phyloP scores from a whole-genome alignment of 2,113 vertebrate species.

The Pipra filicauda region DNA sequence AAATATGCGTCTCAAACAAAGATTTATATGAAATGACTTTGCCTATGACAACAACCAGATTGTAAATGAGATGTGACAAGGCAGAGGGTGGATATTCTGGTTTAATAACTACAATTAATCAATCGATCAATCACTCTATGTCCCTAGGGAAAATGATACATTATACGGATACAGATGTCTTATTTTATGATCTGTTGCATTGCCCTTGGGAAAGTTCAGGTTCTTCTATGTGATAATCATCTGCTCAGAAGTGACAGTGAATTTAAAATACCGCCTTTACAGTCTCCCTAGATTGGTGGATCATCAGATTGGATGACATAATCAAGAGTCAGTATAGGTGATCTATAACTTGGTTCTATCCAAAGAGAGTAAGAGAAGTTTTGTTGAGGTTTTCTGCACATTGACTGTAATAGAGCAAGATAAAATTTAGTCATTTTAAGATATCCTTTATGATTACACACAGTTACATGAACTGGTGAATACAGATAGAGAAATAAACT shows the following conservation, averaged over 20 bases:
- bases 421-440: not conserved
- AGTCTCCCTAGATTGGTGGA: not conserved
- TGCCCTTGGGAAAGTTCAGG: not conserved
- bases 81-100: slow-evolving; percentile 1
- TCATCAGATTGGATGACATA: not conserved
- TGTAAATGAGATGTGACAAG: slow-evolving; percentile 31
- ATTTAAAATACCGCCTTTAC: not conserved
- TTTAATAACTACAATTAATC: slow-evolving; percentile 39
- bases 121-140: not conserved
- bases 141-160: not conserved
- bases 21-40: not conserved
- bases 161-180: not conserved
- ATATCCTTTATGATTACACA: not conserved
- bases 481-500: not conserved
- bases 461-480: not conserved
- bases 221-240: not conserved
- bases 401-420: not conserved
- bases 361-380: not conserved
- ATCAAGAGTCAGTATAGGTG: not conserved
- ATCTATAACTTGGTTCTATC: not conserved
- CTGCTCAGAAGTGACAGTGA: not conserved
- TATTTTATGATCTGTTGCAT: not conserved
- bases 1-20: not conserved
- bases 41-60: not conserved
- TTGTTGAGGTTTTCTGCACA: not conserved